These are phyloP conservation scores for Agelas oroides DNA, from an alignment of 37 sponge, comb jelly and placozoan species.

Conservation along the genomic window DNA sequence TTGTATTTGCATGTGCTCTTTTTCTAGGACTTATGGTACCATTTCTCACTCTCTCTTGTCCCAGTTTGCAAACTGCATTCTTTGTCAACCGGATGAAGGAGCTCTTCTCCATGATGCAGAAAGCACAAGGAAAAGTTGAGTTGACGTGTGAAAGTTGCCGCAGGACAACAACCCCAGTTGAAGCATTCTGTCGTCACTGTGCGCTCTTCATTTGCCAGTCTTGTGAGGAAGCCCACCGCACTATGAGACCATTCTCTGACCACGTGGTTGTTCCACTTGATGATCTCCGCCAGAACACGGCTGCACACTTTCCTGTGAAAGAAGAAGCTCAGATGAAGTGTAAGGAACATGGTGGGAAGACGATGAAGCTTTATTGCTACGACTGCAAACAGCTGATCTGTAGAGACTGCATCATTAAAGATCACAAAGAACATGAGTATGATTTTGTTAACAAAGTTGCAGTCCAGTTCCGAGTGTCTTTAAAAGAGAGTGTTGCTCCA, in stretches of 20 bases:
- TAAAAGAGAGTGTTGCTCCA: background rate
- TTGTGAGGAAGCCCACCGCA: background rate
- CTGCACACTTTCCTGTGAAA: background rate
- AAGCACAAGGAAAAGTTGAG: slow-evolving; percentile 8
- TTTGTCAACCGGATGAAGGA: slow-evolving; percentile 31
- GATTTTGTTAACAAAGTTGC: slow-evolving; percentile 1
- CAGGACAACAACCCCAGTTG: background rate
- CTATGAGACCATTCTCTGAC: background rate
- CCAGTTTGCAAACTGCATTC: slow-evolving; percentile 17
- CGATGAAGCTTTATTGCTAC: slow-evolving; percentile 5
- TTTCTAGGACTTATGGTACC: too few relatives aligned
- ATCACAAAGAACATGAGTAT: slow-evolving; percentile 8
- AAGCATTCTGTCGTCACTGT: background rate
- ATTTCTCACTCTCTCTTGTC: too few relatives aligned
- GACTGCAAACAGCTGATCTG: slow-evolving; percentile 11
- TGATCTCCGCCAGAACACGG: background rate
- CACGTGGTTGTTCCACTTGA: background rate
- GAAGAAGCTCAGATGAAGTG: background rate
- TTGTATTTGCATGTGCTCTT: too few relatives aligned
- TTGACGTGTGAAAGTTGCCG: slow-evolving; percentile 1
- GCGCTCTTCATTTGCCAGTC: background rate
- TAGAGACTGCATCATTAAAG: slow-evolving; percentile 1
- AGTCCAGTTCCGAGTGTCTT: background rate
- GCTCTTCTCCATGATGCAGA: slow-evolving; percentile 1
- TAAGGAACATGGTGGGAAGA: background rate